Evolutionary conservation across 2,888 invertebrate genomes (phyloP).

Genomic region (Heliconius ismenius): DNA sequence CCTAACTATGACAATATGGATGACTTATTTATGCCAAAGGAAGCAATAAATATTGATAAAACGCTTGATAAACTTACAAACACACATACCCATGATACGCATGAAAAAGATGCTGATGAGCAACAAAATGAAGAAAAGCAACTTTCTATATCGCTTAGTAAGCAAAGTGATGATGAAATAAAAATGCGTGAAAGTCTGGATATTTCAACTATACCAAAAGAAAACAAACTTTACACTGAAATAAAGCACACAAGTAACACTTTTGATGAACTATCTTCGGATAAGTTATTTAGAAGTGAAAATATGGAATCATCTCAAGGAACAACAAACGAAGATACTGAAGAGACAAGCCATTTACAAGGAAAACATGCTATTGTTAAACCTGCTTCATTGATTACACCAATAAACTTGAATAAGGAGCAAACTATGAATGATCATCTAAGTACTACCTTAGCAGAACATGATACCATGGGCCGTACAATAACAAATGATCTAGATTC

Average conservation of each 20-base stretch:
- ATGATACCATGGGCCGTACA: neutral
- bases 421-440: neutral
- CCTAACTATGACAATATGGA: slow-evolving; percentile 11
- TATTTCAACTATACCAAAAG: neutral
- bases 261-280: slow-evolving; percentile 7
- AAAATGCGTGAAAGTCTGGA: slow-evolving; percentile 17
- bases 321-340: neutral
- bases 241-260: slow-evolving; percentile 27
- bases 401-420: neutral
- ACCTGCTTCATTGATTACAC: neutral
- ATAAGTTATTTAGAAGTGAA: neutral
- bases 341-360: neutral
- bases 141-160: neutral
- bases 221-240: slow-evolving; percentile 4
- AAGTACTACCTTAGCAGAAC: neutral
- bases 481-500: neutral
- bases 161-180: neutral
- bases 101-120: slow-evolving; percentile 1
- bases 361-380: slow-evolving; percentile 2
- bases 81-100: neutral
- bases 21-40: slow-evolving; percentile 12
- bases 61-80: neutral
- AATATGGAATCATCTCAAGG: neutral
- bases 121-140: neutral
- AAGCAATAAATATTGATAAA: neutral